phyloP scores from a whole-genome alignment of 2,113 vertebrate genomes.

The Prionailurus viverrinus region DNA sequence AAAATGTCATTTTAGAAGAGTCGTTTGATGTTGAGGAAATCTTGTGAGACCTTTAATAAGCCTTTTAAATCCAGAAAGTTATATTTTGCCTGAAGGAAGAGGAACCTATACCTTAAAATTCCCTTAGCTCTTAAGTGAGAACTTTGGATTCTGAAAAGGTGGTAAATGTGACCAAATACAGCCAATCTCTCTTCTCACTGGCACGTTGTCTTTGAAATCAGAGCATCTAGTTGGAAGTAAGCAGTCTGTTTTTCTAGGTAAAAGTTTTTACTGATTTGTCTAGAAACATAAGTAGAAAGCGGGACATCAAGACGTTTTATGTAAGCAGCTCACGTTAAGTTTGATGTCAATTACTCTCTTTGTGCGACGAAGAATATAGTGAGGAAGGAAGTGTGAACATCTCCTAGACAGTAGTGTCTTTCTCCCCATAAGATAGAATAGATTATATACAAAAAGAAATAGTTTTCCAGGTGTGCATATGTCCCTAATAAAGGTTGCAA shows the following conservation, averaged over 20 bases:
- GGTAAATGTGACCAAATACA: constrained; percentile 34
- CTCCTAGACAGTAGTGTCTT: neutral
- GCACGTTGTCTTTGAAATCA: constrained; percentile 41
- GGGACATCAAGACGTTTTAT: neutral
- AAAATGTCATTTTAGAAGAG: constrained; percentile 78
- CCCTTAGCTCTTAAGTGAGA: constrained; percentile 55
- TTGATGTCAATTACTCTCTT: constrained; percentile 16
- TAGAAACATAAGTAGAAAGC: neutral
- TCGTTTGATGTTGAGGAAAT: constrained; percentile 80
- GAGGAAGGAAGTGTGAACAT: neutral
- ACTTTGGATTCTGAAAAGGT: constrained; percentile 57
- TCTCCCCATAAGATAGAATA: neutral
- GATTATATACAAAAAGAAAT: neutral
- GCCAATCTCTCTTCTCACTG: neutral
- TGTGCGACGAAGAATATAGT: neutral
- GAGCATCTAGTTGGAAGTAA: constrained; percentile 39
- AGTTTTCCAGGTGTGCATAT: neutral
- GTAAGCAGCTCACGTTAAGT: neutral
- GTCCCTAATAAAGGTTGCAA: neutral
- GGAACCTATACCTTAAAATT: constrained; percentile 51
- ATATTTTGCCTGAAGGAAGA: constrained; percentile 68
- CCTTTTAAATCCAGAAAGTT: constrained; percentile 75
- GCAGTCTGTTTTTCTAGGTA: neutral
- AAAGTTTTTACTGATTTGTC: neutral
- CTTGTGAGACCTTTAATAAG: constrained; percentile 81